phyloP scores from a whole-genome alignment of 2,113 vertebrate species.

The Pterophyllum scalare region DNA sequence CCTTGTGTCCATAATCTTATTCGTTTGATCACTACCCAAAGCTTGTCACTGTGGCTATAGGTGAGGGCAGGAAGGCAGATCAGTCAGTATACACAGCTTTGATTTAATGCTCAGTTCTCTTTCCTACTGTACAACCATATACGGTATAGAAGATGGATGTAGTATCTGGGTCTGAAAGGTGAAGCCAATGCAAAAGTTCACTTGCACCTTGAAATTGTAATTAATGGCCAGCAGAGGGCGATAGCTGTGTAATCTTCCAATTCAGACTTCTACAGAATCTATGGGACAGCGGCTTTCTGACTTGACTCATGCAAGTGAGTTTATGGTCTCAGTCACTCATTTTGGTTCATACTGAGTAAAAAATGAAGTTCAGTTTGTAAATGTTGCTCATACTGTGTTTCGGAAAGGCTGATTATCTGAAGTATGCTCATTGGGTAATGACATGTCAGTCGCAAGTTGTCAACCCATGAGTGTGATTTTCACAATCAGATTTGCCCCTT shows the following conservation, averaged over 20 bases:
- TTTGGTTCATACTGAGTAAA: not conserved
- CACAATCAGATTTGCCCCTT: not conserved
- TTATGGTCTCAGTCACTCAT: not conserved
- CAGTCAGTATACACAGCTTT: not conserved
- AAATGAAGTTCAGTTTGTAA: not conserved
- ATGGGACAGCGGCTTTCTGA: not conserved
- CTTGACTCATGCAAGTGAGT: not conserved
- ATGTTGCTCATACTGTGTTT: not conserved
- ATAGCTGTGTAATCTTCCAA: not conserved
- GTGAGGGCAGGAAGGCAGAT: not conserved
- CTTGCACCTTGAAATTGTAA: not conserved
- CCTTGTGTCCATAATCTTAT: not conserved
- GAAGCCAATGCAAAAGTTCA: not conserved
- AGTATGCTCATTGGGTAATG: not conserved
- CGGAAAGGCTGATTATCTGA: not conserved
- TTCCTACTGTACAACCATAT: not conserved
- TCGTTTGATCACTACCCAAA: not conserved
- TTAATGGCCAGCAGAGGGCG: not conserved
- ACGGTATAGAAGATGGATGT: too few relatives aligned
- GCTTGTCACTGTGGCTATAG: not conserved
- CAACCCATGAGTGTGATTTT: not conserved
- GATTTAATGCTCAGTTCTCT: not conserved
- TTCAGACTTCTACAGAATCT: not conserved
- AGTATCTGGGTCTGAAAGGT: not conserved
- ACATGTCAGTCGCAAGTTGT: too few relatives aligned